Conservation (phyloP, 2,113 vertebrate genomes). For the Oncorhynchus keta region DNA sequence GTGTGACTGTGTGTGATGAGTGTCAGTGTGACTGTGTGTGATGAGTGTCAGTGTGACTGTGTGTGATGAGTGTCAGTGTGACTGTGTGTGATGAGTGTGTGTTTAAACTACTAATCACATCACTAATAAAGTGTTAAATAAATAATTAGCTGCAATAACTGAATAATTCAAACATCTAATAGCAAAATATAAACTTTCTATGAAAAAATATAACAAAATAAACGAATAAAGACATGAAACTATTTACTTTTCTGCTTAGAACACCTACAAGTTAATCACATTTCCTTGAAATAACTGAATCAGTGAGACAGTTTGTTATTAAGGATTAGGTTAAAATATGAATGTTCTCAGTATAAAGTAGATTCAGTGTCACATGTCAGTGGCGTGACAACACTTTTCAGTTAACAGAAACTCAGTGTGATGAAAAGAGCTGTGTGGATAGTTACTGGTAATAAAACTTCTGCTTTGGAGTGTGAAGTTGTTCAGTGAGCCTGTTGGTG, state of each 20-base stretch:
- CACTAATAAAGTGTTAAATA: no score
- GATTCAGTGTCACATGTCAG: conserved; percentile 36
- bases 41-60: conserved; percentile 41
- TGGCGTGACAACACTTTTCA: not conserved
- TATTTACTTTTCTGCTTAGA: conserved; percentile 16
- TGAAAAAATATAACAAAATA: no score
- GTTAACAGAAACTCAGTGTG: conserved; percentile 18
- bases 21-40: not conserved
- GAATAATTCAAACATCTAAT: no score
- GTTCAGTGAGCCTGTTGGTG: no score
- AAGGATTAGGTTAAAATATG: conserved; percentile 14
- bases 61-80: conserved; percentile 24
- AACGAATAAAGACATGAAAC: no score
- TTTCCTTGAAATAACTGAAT: conserved; percentile 33
- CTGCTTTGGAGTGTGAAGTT: no score
- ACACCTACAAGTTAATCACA: conserved; percentile 46
- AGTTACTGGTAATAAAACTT: no score
- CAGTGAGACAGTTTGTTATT: conserved; percentile 31
- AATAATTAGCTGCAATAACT: no score
- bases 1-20: no score
- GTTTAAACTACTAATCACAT: no score
- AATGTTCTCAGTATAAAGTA: conserved; percentile 30
- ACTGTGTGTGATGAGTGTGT: no score
- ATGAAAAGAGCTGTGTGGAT: conserved; percentile 9
- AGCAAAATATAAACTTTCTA: no score